A percentile compares a stretch with the other conserved stretches of the same genome.
These are phyloP conservation scores for Vanessa cardui DNA, from an alignment of 2,888 invertebrate genomes.

Conservation along the genomic window DNA sequence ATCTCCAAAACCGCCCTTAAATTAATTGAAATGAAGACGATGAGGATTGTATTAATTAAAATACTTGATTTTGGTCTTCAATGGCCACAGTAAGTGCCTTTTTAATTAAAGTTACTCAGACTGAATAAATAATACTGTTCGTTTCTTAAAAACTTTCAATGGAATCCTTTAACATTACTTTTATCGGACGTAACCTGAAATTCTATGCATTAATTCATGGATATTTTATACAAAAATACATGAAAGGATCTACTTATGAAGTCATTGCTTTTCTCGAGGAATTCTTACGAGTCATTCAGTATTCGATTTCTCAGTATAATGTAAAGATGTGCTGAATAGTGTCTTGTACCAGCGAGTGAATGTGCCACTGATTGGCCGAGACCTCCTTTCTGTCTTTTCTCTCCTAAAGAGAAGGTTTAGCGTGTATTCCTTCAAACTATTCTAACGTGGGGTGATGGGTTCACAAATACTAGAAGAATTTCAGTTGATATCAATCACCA, in stretches of 20 bases:
- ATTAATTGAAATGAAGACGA: constrained; percentile 50
- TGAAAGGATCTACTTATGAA: background rate
- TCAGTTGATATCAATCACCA: too few species aligned
- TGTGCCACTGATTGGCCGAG: too few species aligned
- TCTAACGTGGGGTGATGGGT: too few species aligned
- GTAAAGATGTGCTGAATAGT: too few species aligned
- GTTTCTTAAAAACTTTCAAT: constrained; percentile 29
- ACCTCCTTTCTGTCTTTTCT: too few species aligned
- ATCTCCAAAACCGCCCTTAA: constrained; percentile 42
- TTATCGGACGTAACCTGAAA: constrained; percentile 8
- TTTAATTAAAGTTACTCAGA: constrained; percentile 49
- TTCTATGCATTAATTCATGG: constrained; percentile 1
- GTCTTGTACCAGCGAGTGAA: too few species aligned
- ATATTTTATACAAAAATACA: background rate
- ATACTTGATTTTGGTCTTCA: constrained; percentile 51
- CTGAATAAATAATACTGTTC: constrained; percentile 43
- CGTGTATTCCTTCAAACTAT: too few species aligned
- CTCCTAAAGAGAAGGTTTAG: too few species aligned
- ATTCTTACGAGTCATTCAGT: too few species aligned
- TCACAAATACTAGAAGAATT: too few species aligned
- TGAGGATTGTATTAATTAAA: constrained; percentile 53
- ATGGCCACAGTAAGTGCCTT: constrained; percentile 44
- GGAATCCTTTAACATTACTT: constrained; percentile 25
- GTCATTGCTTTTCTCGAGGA: too few species aligned
- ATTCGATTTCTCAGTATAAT: too few species aligned